Evolutionary conservation across 53 echinoderm and acorn worm species (phyloP).

Genomic region (Apostichopus leukothele): DNA sequence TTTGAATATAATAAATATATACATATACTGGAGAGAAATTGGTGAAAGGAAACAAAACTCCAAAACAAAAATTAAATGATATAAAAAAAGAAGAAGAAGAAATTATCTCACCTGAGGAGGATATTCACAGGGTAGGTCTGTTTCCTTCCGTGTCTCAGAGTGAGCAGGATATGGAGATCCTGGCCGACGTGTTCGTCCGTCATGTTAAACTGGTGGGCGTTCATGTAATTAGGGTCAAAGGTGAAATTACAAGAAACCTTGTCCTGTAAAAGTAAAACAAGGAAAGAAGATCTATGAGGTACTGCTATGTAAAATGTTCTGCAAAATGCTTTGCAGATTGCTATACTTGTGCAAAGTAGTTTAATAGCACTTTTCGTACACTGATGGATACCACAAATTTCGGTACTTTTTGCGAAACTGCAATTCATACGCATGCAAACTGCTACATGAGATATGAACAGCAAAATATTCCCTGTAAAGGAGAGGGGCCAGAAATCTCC

Average conservation of each 20-base stretch:
- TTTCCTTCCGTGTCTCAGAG: constrained; percentile 51
- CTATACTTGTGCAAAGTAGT: background rate
- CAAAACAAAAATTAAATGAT: too few species aligned
- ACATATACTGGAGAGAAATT: background rate
- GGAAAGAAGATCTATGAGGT: background rate
- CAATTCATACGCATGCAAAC: too few species aligned
- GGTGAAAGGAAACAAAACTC: too few species aligned
- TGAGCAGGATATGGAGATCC: constrained; percentile 68
- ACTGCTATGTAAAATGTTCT: too few species aligned
- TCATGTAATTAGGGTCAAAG: constrained; percentile 80
- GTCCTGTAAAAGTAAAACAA: constrained; percentile 3
- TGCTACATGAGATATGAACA: too few species aligned
- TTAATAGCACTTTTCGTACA: background rate
- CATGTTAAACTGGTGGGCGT: constrained; percentile 80
- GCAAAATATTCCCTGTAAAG: too few species aligned
- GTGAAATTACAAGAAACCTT: constrained; percentile 60
- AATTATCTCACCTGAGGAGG: constrained; percentile 62
- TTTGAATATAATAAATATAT: too few species aligned
- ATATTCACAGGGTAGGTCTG: constrained; percentile 68
- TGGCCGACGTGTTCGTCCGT: constrained; percentile 63
- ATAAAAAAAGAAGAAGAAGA: too few species aligned
- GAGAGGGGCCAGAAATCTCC: too few species aligned
- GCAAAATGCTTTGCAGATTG: too few species aligned
- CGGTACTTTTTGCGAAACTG: too few species aligned
- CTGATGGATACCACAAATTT: background rate